Base-by-base conservation (phyloP, 2,888 invertebrate species). In the Rotaria sp. region DNA sequence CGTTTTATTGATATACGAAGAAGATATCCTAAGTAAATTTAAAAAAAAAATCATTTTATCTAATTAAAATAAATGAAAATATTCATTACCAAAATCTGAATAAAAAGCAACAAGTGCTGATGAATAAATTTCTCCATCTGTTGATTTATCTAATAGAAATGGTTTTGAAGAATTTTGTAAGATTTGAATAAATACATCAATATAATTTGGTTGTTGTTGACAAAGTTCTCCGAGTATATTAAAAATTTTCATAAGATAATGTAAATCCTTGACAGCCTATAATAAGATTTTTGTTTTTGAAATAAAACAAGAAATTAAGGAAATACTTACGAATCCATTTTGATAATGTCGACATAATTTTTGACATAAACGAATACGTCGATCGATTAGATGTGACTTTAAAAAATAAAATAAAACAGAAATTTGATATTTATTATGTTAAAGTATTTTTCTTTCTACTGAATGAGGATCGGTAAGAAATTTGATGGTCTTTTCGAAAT, bases 391-490 rank as follows among this genome's bases (percentile, higher is more conserved):
- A 88, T 89, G 89, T 24, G 89, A 88, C 91, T 91, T 88, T 75
- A 89, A 89, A 75, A 21, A 35, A 45, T 13, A 30, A 35, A n/a
- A 84, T 7, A 0, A 1, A 30, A 84, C 2, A 84, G 10, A 18
- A 21, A 87, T 87, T 15, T 45, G 52, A 48, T 35, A 45, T 2
- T 21, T n/a, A 84, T 50, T 7, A 18, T 52, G 8, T 24, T 52
- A 5, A 5, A 52, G 4, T 24, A 3, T 24, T 5, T 38, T 18
- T 26, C 21, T 35, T 11, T 90, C 89, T 89, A 91, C 90, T 21
- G 91, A 91, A 88, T 90, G 91, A 38, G 90, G 90, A 89, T 91
- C 91, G 85, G 89, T 90, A 41, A 91, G 88, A n/a, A 91, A 89
- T 87, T 91, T 91, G 57, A 90, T 89, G 15, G 90, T 89, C 88